Percentiles rank a stretch among this genome's conserved stretches.
Conservation (phyloP, 2,113 vertebrate species). For the Symphodus melops region DNA sequence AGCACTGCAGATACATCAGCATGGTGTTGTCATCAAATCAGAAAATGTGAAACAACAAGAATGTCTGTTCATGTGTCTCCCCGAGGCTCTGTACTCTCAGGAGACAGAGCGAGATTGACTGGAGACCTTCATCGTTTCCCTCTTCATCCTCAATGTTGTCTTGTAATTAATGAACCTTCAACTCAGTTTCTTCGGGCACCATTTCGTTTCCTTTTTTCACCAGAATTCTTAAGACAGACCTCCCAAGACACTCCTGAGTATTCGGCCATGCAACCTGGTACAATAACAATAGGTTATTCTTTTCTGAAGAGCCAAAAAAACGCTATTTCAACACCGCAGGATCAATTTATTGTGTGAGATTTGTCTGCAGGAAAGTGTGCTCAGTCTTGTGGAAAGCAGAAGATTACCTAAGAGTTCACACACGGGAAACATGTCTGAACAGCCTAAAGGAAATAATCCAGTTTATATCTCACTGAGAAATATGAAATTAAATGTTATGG, state of each 20-base stretch:
- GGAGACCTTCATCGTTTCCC: constrained; percentile 47
- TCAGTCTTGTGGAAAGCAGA: constrained; percentile 27
- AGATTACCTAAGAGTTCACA: constrained; percentile 52
- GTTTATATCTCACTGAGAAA: constrained; percentile 37
- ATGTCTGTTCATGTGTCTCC: constrained; percentile 26
- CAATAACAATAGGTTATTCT: constrained; percentile 37
- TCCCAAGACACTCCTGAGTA: constrained; percentile 49
- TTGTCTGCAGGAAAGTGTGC: constrained; percentile 35
- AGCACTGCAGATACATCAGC: constrained; percentile 6
- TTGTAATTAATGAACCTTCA: constrained; percentile 58
- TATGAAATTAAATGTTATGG: constrained; percentile 42
- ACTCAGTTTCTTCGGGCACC: constrained; percentile 31
- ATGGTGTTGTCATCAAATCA: constrained; percentile 4
- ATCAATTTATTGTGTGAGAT: constrained; percentile 57
- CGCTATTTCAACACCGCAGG: constrained; percentile 46
- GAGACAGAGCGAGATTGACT: constrained; percentile 34
- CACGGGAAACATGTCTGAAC: constrained; percentile 50
- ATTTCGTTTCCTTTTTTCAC: constrained; percentile 51
- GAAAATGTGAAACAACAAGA: constrained; percentile 28
- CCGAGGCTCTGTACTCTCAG: constrained; percentile 28
- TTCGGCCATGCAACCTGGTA: constrained; percentile 29
- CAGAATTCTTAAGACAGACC: constrained; percentile 43
- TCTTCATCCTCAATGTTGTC: constrained; percentile 37
- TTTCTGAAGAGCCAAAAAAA: constrained; percentile 41
- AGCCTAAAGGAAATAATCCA: constrained; percentile 18